These are phyloP conservation scores for Muscicapa adusta DNA, from an alignment of 2,113 vertebrate genomes.

Conservation along the genomic window DNA sequence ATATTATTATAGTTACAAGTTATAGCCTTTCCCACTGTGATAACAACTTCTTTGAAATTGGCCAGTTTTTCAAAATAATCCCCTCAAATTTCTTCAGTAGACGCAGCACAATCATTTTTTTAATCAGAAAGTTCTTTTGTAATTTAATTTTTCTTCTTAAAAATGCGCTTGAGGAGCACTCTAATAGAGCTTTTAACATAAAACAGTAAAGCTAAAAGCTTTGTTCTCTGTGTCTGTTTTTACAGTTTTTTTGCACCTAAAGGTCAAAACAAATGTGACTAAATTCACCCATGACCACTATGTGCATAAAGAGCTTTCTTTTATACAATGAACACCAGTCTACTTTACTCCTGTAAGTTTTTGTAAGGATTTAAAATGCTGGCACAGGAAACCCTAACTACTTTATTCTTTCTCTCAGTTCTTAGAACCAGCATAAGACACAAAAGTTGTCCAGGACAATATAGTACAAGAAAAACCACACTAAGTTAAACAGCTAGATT, in stretches of 20 bases:
- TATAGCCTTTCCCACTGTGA: neutral
- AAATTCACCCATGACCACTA: neutral
- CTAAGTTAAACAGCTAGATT: neutral
- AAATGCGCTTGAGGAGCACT: neutral
- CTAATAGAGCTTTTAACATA: neutral
- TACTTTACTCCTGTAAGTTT: neutral
- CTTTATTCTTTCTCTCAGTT: neutral
- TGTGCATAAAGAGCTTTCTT: neutral
- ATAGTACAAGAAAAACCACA: neutral
- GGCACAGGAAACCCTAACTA: neutral
- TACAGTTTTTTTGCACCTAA: neutral
- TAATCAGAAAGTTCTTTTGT: neutral
- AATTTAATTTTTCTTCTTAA: conserved; percentile 16
- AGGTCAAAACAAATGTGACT: neutral
- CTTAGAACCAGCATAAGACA: neutral
- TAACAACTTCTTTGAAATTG: neutral
- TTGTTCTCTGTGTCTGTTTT: neutral
- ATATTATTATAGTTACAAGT: conserved; percentile 1
- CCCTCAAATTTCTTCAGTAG: neutral
- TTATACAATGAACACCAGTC: neutral
- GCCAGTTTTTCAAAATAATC: neutral
- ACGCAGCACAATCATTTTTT: neutral
- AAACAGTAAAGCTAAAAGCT: neutral
- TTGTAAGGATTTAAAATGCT: neutral
- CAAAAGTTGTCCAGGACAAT: neutral